Conservation (phyloP, 2,797 vertebrate species). For the Melanotaenia parkinsoni region DNA sequence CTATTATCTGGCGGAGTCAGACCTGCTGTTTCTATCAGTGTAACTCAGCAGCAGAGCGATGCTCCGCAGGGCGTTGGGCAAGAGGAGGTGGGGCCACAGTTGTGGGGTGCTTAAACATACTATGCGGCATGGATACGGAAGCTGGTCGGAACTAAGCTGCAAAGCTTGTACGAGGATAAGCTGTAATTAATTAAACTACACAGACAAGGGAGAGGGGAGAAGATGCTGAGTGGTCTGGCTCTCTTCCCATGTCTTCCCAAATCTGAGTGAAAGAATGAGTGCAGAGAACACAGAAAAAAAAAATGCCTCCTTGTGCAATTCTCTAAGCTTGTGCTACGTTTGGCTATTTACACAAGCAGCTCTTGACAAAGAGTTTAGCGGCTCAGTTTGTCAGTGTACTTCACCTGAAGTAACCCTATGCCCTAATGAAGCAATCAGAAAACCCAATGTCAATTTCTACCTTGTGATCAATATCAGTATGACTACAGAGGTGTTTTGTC, state of each 20-base stretch:
- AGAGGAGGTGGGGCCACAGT: slow-evolving; percentile 7
- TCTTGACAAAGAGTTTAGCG: slow-evolving; percentile 52
- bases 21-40: slow-evolving; percentile 50
- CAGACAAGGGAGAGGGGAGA: slow-evolving; percentile 67
- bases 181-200: slow-evolving; percentile 82
- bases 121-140: slow-evolving; percentile 65
- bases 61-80: slow-evolving; percentile 20
- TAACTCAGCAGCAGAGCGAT: slow-evolving; percentile 59
- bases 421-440: slow-evolving; percentile 27
- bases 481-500: slow-evolving; percentile 3
- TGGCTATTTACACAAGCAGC: slow-evolving; percentile 64
- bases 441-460: background rate
- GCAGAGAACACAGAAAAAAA: slow-evolving; percentile 54
- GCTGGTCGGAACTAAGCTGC: slow-evolving; percentile 75
- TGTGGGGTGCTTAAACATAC: slow-evolving; percentile 43
- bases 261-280: slow-evolving; percentile 71
- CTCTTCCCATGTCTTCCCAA: slow-evolving; percentile 49
- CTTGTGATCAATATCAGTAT: background rate
- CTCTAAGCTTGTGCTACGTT: slow-evolving; percentile 56
- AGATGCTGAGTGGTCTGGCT: slow-evolving; percentile 81
- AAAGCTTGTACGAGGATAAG: slow-evolving; percentile 78
- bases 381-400: slow-evolving; percentile 47
- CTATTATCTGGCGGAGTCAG: slow-evolving; percentile 59
- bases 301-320: slow-evolving; percentile 67
- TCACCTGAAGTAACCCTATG: slow-evolving; percentile 54